Conservation (phyloP, 2,888 invertebrate species). For the Drosophila leonis region DNA sequence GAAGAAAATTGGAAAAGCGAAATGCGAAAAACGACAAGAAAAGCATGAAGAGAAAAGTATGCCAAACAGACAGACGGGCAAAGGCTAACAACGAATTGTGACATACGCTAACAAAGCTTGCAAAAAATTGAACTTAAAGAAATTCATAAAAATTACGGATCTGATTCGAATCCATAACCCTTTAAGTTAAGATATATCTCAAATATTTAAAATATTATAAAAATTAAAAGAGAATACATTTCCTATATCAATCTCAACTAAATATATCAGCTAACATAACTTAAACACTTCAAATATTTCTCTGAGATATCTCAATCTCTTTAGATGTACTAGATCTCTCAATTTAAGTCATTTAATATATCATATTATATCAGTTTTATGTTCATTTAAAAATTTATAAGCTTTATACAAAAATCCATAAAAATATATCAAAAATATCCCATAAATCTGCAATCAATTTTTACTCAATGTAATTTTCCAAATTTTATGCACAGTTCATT, state of each 20-base stretch:
- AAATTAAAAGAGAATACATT: too few relatives aligned
- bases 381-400: too few relatives aligned
- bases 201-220: too few relatives aligned
- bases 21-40: constrained; percentile 13
- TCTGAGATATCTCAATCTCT: background rate
- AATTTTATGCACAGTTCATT: constrained; percentile 4
- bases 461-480: background rate
- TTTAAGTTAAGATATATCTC: background rate
- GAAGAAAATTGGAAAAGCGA: constrained; percentile 13
- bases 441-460: background rate
- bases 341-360: background rate
- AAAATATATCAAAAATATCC: background rate
- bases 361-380: background rate
- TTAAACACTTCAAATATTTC: background rate
- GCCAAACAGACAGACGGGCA: background rate
- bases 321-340: background rate
- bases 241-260: background rate
- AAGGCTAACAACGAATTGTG: constrained; percentile 7
- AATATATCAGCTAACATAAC: background rate
- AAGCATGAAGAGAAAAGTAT: constrained; percentile 14
- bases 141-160: too few relatives aligned
- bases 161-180: background rate
- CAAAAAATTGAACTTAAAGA: background rate
- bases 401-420: background rate
- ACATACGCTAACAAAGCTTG: constrained; percentile 18